phyloP scores from a whole-genome alignment of 37 sponge, comb jelly and placozoan genomes.

The Lycopodina hypogea region DNA sequence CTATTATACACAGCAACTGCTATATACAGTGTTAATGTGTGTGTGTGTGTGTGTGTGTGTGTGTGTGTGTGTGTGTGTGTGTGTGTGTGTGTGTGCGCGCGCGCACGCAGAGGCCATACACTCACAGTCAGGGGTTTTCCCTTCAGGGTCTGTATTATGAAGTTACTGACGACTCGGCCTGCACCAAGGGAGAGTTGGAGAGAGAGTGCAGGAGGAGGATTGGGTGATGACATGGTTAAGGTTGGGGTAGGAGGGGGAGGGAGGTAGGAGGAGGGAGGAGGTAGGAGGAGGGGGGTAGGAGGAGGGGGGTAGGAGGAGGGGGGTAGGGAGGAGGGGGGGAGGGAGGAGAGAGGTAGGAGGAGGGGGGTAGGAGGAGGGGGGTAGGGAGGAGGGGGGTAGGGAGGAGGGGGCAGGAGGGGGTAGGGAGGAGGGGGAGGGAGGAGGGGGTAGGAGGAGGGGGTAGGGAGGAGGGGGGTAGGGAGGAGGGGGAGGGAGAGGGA shows the following conservation, averaged over 20 bases:
- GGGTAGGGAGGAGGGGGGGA: not conserved
- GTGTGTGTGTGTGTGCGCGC: too few relatives aligned
- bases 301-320: too few relatives aligned
- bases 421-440: not conserved
- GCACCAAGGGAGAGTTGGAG: not conserved
- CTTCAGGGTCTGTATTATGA: slow-evolving; percentile 85
- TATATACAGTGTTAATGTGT: too few relatives aligned
- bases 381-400: not conserved
- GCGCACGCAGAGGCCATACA: too few relatives aligned
- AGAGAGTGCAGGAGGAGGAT: not conserved
- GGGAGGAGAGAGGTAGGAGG: not conserved
- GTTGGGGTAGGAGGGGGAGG: slow-evolving; percentile 1
- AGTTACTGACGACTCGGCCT: slow-evolving; percentile 95
- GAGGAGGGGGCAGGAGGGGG: not conserved
- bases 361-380: not conserved
- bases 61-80: slow-evolving; percentile 9
- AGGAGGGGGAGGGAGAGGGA: too few relatives aligned
- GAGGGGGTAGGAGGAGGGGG: too few relatives aligned
- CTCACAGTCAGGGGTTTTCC: slow-evolving; percentile 78
- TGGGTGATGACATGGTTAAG: too few relatives aligned
- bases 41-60: slow-evolving; percentile 4
- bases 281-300: too few relatives aligned
- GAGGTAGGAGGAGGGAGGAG: not conserved
- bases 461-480: too few relatives aligned
- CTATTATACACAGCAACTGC: too few relatives aligned